Evolutionary conservation across 2,113 vertebrate species (phyloP), one percentile per base, ranked within the genome.

Genomic region (Pelvicachromis taeniatus): DNA sequence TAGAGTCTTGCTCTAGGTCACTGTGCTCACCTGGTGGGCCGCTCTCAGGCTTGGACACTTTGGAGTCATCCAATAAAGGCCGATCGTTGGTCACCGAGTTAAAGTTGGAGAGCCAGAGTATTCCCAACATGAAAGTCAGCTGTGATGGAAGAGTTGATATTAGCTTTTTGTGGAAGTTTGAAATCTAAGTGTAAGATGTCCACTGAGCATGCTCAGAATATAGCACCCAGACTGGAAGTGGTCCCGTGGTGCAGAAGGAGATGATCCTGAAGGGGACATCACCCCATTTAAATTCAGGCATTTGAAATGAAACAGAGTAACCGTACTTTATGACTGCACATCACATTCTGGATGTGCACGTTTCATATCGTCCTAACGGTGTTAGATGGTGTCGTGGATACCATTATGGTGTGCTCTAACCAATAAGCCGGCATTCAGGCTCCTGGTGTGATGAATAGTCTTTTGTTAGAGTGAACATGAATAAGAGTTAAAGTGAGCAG

Each of bases 71-170:
- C 19, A 12, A 1, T 63, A 19, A 63, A 63, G 33, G 5, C 59
- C 12, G 59, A 33, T 38, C 59, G 12, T 0, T 63, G 59, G 10
- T 13, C 19, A 63, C 33, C 6, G 58, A 59, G 16, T 0, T 31
- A 33, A 19, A 33, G 58, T 5, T 13, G 5, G 3, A 45, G 42
- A 59, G 29, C 26, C 33, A 38, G 17, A 38, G 10, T 35, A 38
- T 38, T 38, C 42, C 38, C 19, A 65, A 1, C 33, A 0, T 13
- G 61, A 65, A 11, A 38, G 33, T 0, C 63, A 16, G 63, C 21
- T 10, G 8, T 2, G 38, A 70, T 70, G 38, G 1, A 70, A 70
- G 2, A 26, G 8, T 17, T 45, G 12, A 16, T 70, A 17, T 70
- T 70, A 26, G 65, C 38, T 45, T 19, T 23, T 14, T 40, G 33